Evolutionary conservation across 2,797 vertebrate genomes (phyloP), one percentile per base, ranked within the genome.

Genomic region (Setipinna tenuifilis): DNA sequence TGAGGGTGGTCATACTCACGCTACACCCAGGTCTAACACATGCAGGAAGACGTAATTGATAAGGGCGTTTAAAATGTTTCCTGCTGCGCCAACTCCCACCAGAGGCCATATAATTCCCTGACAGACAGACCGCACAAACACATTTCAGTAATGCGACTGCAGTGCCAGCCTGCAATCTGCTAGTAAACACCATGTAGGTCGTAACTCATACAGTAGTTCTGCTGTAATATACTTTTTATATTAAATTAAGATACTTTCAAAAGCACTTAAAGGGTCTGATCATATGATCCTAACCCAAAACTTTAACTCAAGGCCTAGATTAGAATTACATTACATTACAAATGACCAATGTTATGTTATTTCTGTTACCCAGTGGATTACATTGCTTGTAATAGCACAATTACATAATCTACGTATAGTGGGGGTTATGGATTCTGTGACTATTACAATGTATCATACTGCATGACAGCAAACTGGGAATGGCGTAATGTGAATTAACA

Each of bases 51-150:
- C 1, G 83, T 97, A 96, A 59, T 99, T 98, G 92, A 97, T 95
- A 83, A 96, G 21, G 0, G 91, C 95, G 0, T 99, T 99, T 87
- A 97, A 75, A 87, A 98, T 0, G 88, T 99, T 99, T 86, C 94
- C 97, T 11, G 93, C 92, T 0, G 90, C 83, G 84, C 98, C 98
- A 0, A 95, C 95, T 87, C 97, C 31, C 16, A 99, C 95, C 88
- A 97, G 97, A 78, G 97, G 97, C 93, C 96, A 91, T 21, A 96
- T 95, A 54, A 97, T 97, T 0, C 94, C 97, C 98, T 99, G 90
- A 35, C 94, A 92, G 14, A 84, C 88, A 85, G 50, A 54, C 58
- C 21, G 58, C 58, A 59, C 50, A 54, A 10, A 54, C 14, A 54
- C 50, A 54, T 54, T 54, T 3, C 3, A n/a, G 11, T 35, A 71